These are phyloP conservation scores for Apodemia zela DNA, from an alignment of 2,888 invertebrate genomes.

Conservation along the genomic window DNA sequence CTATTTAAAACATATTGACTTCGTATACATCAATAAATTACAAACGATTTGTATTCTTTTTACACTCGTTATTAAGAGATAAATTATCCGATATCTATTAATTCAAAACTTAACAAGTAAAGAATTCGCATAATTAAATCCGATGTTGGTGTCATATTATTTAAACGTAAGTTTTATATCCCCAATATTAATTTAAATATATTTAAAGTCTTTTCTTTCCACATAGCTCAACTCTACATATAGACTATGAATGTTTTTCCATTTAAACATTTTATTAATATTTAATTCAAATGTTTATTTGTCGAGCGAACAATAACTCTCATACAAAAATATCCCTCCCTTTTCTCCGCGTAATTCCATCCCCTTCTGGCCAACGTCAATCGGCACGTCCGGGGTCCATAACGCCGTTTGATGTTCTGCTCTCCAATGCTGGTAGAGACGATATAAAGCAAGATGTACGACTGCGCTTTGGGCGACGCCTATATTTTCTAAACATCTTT, in stretches of 20 bases:
- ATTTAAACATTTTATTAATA: constrained; percentile 26
- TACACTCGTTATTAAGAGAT: too few relatives aligned
- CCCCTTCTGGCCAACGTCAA: constrained; percentile 56
- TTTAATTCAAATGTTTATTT: constrained; percentile 46
- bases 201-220: too few relatives aligned
- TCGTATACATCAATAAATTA: too few relatives aligned
- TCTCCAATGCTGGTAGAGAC: constrained; percentile 77
- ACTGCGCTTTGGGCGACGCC: constrained; percentile 78
- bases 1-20: too few relatives aligned
- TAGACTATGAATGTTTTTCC: background rate
- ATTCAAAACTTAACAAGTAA: too few relatives aligned
- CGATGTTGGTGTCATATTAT: too few relatives aligned
- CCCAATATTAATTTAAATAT: too few relatives aligned
- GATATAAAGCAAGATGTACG: constrained; percentile 76
- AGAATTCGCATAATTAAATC: too few relatives aligned
- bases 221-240: background rate
- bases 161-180: too few relatives aligned
- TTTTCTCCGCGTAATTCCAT: constrained; percentile 49
- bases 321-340: constrained; percentile 62
- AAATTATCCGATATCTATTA: too few relatives aligned
- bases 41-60: too few relatives aligned
- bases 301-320: constrained; percentile 71
- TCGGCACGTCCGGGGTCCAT: constrained; percentile 76
- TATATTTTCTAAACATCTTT: constrained; percentile 80
- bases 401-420: constrained; percentile 80